Evolutionary conservation across 2,113 vertebrate genomes (phyloP).

Genomic region (Alexandromys fortis): DNA sequence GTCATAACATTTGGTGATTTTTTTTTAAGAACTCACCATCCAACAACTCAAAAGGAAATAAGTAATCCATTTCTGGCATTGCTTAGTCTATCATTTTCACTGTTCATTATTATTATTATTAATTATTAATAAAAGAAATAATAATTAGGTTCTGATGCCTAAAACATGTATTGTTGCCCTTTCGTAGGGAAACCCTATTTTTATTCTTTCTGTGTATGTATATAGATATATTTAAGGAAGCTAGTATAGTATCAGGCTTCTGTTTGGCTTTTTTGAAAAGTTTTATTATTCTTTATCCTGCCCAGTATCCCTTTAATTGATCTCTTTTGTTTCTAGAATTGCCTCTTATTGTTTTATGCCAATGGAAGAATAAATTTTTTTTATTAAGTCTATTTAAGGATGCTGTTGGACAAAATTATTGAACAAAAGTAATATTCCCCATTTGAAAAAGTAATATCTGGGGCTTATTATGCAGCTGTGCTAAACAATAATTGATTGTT

Average conservation of each 20-base stretch:
- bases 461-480: conserved; percentile 19
- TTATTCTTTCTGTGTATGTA: background rate
- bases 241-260: background rate
- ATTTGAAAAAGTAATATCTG: conserved; percentile 27
- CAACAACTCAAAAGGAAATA: background rate
- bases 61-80: background rate
- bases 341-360: background rate
- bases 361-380: background rate
- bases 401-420: background rate
- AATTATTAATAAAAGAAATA: background rate
- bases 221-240: background rate
- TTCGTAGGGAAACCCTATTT: background rate
- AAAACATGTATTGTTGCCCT: background rate
- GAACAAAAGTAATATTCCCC: conserved; percentile 10
- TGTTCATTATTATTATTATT: background rate
- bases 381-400: background rate
- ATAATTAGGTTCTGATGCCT: background rate
- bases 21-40: background rate
- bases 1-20: background rate
- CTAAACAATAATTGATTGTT: conserved; percentile 45
- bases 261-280: background rate
- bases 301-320: background rate
- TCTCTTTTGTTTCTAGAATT: background rate
- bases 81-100: background rate
- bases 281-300: background rate